These are phyloP conservation scores for Eulacestoma nigropectus DNA, from an alignment of 2,113 vertebrate genomes.

Conservation along the genomic window DNA sequence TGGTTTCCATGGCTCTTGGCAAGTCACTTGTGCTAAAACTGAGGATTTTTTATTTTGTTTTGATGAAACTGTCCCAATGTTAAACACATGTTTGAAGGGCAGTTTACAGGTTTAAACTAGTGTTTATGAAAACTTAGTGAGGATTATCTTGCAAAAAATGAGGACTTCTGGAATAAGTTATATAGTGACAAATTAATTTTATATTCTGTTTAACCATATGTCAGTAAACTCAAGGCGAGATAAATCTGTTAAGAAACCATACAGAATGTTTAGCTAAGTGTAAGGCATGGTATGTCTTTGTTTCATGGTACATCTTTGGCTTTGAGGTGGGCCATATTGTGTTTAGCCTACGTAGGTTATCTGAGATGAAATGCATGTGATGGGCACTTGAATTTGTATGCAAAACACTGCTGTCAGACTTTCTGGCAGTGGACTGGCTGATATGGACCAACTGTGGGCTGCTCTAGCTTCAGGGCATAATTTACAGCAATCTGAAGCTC, in stretches of 20 bases:
- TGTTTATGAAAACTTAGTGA: neutral
- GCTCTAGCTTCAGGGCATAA: neutral
- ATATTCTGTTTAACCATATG: neutral
- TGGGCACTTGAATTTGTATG: neutral
- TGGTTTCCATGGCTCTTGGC: neutral
- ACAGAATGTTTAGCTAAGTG: neutral
- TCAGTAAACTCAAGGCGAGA: neutral
- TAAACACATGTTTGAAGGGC: neutral
- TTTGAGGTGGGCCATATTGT: neutral
- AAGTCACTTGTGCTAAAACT: neutral
- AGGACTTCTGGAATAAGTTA: neutral
- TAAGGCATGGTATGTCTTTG: neutral
- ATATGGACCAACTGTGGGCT: neutral
- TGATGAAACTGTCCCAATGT: neutral
- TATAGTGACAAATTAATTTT: neutral
- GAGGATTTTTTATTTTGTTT: neutral
- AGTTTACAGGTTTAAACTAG: neutral
- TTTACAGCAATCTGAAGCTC: neutral
- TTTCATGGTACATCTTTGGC: neutral
- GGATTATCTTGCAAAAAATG: neutral
- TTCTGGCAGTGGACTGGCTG: neutral
- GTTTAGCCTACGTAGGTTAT: neutral
- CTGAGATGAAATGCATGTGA: neutral
- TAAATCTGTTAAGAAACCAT: neutral
- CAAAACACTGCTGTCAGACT: neutral